Base-by-base conservation (phyloP, 1,140 invertebrate genomes). In the Branchinecta lindahli region DNA sequence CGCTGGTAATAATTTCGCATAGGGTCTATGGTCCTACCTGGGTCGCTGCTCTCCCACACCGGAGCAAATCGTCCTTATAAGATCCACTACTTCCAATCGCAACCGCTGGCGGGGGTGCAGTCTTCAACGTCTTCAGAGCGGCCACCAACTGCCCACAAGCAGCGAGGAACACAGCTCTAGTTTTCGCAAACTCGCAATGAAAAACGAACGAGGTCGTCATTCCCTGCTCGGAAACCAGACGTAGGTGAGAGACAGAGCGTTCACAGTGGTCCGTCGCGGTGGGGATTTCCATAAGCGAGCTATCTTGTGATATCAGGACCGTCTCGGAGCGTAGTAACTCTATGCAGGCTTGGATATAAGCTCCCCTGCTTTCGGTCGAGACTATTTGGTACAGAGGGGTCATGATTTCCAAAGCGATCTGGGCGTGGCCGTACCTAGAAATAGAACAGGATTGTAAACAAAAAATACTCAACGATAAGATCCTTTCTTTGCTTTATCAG, bases 81-180 rank as follows among this genome's bases (percentile, higher is more conserved):
- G 52, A 15, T 61, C 52, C 52, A 15, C 52, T 20, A 8, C 86
- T 89, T 18, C 83, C 85, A 69, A 86, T 81, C 0, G 90, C 91
- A 66, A 92, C 84, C 9, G 89, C 86, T 1, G 86, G 84, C 45
- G 93, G 92, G 33, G 93, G 93, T 67, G 92, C 89, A 70, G 92
- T 92, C 74, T 89, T 89, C 44, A 95, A 83, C 61, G 90, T 88
- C 75, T 87, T 85, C 75, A 90, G 91, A 0, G 88, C 86, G 46
- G 87, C 85, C 21, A 91, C 81, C 8, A 94, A 81, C 73, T 90
- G 85, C 0, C 85, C 82, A 45, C 92, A 82, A 18, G 86, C 85
- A 72, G 89, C 86, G 15, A 96, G 80, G 74, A 91, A 85, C 79
- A 91, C 87, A 18, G 85, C 85, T 8, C 91, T 81, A 12, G 89